Base-by-base conservation (phyloP, 2,888 invertebrate species). In the Eumacrocentrus americanus region DNA sequence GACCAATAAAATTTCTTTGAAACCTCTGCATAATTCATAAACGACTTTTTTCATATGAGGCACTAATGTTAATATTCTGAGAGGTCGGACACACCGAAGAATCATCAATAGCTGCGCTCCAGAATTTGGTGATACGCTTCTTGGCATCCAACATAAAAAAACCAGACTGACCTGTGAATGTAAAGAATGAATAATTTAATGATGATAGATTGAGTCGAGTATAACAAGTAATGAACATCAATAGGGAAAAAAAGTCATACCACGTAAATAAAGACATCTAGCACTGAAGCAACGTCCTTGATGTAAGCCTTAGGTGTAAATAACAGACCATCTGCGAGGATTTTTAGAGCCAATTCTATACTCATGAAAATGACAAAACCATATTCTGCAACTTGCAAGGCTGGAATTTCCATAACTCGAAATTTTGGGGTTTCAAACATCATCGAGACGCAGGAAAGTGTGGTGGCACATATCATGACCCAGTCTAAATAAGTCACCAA, bases 1-100 rank as follows among this genome's bases (percentile, higher is more conserved):
- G 82, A 96, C 98, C 82, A 99, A 84, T 52, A 98, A 82, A 70
- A 99, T 99, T 84, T 99, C 99, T 82, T 98, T 98, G 83, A 99
- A 99, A 23, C 99, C 99, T 68, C 97, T 87, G 76, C 97, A 98
- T 58, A 99, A 85, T 78, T 99, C 99, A 81, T 96, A 98, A 56
- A 99, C 99, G 16, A 99, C 98, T 83, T 98, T 95, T 67, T 98
- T 87, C 95, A 99, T 99, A 81, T 99, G 99, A 52, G 99, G 99
- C 25, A 99, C 98, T 56, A 98, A 85, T 23, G 97, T 97, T 82
- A 99, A 99, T 71, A 99, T 99, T 56, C 99, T 83, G 61, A 99
- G 83, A 2, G 99, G 99, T 7, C 99, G 87, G 67, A 99, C 90
- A 81, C 98, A 98, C 56, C 99, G 89, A 68, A 98, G 84, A 66